Evolutionary conservation across 2,797 vertebrate genomes (phyloP), one percentile per base, ranked within the genome.

Genomic region (Xiphophorus birchmanni): DNA sequence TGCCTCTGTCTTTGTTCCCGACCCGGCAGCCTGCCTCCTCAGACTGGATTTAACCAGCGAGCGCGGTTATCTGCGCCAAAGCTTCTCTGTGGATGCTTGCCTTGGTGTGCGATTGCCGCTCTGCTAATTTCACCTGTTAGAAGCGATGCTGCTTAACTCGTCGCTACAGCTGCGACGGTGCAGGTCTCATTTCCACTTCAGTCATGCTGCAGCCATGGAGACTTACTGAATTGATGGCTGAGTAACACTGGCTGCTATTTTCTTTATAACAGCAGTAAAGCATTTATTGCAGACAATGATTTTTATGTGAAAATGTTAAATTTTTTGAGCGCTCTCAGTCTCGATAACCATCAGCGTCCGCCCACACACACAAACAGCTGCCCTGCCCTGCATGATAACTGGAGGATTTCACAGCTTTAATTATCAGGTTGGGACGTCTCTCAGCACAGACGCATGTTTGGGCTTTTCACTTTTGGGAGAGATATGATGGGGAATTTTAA

Each of bases 51-150:
- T 77, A 74, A 65, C 47, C 5, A 44, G 56, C 78, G 69, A 45
- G 76, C 67, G 80, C 1, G 11, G 73, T 80, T 84, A 83, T 92
- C 84, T 86, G 76, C 78, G 52, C 45, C 82, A 89, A 73, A 87
- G 80, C 71, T 37, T 15, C 75, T 48, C 47, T 71, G 60, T 9
- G 54, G 9, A 54, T 29, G 2, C 4, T 50, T 3, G 5, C n/a
- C 76, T 73, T 73, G 73, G 63, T 40, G 40, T 44, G 76, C 75
- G 72, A 80, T 71, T 78, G 76, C 82, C 40, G 17, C 81, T 77
- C 76, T 9, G 17, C 76, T 90, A 82, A 88, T 90, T 85, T 84
- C 74, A 82, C 79, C 87, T 85, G 84, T 89, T 88, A 80, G 82
- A 86, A 80, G 78, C 81, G 80, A 58, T 81, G 82, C 83, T 80